Evolutionary conservation across 1,140 invertebrate genomes (phyloP).

Genomic region (Melitaea cinxia): DNA sequence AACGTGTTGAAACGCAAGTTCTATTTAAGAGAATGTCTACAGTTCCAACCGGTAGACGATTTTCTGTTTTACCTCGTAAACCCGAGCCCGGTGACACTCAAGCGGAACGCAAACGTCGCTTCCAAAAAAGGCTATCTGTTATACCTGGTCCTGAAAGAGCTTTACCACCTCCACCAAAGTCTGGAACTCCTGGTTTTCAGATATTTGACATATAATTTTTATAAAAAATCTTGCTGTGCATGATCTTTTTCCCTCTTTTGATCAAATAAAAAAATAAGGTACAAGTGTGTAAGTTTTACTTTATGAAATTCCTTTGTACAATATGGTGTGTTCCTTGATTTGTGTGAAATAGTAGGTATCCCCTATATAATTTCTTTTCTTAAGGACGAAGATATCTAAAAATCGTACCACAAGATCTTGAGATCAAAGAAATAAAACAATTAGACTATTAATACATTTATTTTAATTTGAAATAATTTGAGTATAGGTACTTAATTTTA

Average conservation of each 20-base stretch:
- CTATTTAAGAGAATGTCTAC: constrained; percentile 73
- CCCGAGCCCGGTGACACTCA: constrained; percentile 39
- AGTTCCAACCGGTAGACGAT: constrained; percentile 62
- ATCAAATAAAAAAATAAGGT: not conserved
- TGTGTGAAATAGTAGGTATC: too few relatives aligned
- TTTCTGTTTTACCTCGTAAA: constrained; percentile 67
- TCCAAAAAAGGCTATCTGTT: constrained; percentile 62
- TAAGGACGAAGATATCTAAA: too few relatives aligned
- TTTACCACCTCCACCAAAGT: constrained; percentile 58
- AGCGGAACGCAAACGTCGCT: constrained; percentile 51
- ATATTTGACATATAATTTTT: constrained; percentile 61
- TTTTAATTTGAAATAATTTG: too few relatives aligned
- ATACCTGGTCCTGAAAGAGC: constrained; percentile 61
- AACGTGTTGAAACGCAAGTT: constrained; percentile 58
- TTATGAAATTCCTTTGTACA: too few relatives aligned
- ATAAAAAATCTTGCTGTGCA: not conserved
- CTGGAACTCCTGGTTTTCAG: constrained; percentile 62
- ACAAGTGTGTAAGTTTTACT: too few relatives aligned
- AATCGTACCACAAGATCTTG: too few relatives aligned
- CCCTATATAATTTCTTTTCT: too few relatives aligned
- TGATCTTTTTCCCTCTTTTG: not conserved
- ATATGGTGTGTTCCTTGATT: too few relatives aligned
- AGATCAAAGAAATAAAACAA: too few relatives aligned
- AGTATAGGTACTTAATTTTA: too few relatives aligned
- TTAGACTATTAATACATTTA: too few relatives aligned